Evolutionary conservation across 1,140 invertebrate species (phyloP).

Genomic region (Pollicipes pollicipes): DNA sequence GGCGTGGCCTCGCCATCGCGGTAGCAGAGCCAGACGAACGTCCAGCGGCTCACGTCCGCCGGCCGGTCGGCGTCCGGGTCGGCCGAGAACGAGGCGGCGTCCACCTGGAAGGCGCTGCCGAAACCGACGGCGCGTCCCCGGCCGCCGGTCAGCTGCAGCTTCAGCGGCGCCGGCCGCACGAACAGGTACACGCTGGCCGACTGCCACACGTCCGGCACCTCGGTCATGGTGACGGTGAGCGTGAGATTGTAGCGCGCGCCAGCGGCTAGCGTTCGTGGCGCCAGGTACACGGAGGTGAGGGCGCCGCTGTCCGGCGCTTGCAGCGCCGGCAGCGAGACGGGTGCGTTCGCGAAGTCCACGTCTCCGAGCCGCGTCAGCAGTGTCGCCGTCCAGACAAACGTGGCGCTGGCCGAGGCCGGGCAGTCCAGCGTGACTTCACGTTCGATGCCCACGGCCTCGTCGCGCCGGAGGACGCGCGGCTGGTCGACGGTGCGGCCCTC

Average conservation of each 20-base stretch:
- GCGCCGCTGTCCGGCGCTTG: not conserved
- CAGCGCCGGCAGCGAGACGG: not conserved
- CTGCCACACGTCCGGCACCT: slow-evolving; percentile 9
- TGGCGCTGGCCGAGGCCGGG: not conserved
- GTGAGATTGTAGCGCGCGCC: slow-evolving; percentile 8
- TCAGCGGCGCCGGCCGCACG: slow-evolving; percentile 7
- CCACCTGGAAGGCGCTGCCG: slow-evolving; percentile 8
- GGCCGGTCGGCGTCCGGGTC: slow-evolving; percentile 10
- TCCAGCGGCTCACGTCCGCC: slow-evolving; percentile 2
- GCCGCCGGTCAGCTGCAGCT: slow-evolving; percentile 5
- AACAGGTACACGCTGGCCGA: slow-evolving; percentile 7
- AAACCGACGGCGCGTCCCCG: slow-evolving; percentile 7
- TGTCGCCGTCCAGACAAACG: not conserved
- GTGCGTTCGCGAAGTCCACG: slow-evolving; percentile 6
- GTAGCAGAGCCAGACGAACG: slow-evolving; percentile 12
- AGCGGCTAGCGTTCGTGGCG: not conserved
- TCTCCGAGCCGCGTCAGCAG: not conserved
- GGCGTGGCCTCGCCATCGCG: slow-evolving; percentile 7
- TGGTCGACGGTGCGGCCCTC: slow-evolving; percentile 7
- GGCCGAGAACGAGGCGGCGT: slow-evolving; percentile 3
- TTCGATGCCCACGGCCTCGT: slow-evolving; percentile 5
- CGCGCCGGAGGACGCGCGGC: slow-evolving; percentile 5
- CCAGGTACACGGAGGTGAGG: slow-evolving; percentile 5
- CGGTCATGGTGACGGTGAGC: slow-evolving; percentile 9
- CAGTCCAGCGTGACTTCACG: slow-evolving; percentile 6